phyloP scores from a whole-genome alignment of 2,113 vertebrate species.

The Anolis carolinensis region DNA sequence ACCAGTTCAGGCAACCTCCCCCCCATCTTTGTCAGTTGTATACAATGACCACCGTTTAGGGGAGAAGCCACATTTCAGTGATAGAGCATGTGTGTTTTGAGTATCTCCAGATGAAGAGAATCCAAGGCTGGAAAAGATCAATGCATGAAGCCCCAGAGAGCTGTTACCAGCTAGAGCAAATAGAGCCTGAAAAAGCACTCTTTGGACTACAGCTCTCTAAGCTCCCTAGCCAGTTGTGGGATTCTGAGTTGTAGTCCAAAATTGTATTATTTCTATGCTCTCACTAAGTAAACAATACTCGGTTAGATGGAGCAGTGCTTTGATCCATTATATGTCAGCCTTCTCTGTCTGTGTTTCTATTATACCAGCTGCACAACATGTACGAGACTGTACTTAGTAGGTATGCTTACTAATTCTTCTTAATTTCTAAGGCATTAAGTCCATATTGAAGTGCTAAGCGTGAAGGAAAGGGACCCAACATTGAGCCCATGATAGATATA shows the following conservation, averaged over 20 bases:
- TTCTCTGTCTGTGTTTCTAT: neutral
- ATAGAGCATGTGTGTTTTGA: neutral
- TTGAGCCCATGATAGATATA: neutral
- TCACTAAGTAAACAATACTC: neutral
- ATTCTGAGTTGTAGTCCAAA: neutral
- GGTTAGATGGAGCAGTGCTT: neutral
- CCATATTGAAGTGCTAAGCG: neutral
- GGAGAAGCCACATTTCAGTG: neutral
- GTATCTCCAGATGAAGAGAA: neutral
- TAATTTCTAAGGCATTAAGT: neutral
- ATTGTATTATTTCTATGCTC: neutral
- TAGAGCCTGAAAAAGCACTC: too few relatives aligned
- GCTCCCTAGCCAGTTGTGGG: neutral
- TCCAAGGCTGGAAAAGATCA: neutral
- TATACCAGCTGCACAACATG: neutral
- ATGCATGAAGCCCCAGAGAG: neutral
- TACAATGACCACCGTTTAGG: neutral
- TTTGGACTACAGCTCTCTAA: too few relatives aligned
- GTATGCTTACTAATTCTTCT: neutral
- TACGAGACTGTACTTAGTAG: neutral
- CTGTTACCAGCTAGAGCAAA: neutral
- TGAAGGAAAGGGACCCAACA: neutral
- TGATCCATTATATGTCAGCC: neutral
- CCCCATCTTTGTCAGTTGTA: neutral
- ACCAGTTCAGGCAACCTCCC: neutral